These are phyloP conservation scores for Samia ricini DNA, from an alignment of 1,140 invertebrate species.

Conservation along the genomic window DNA sequence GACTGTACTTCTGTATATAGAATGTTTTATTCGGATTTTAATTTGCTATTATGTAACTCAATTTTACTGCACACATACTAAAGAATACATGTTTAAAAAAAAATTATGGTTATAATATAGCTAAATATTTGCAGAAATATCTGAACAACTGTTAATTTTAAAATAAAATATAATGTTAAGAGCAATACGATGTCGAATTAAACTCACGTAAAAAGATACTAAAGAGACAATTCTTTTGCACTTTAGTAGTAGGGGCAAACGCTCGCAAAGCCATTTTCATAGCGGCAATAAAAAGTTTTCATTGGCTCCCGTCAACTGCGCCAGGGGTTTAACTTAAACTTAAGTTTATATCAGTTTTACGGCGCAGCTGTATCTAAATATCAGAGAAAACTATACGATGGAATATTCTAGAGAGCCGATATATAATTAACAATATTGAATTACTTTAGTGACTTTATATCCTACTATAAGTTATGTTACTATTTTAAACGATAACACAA, in stretches of 20 bases:
- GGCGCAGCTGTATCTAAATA: constrained; percentile 18
- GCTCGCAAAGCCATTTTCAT: constrained; percentile 36
- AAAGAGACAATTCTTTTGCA: background rate
- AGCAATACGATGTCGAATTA: background rate
- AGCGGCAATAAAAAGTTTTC: constrained; percentile 63
- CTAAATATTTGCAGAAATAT: background rate
- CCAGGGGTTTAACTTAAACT: constrained; percentile 51
- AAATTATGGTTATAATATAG: no score
- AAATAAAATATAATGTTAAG: no score
- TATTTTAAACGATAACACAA: no score
- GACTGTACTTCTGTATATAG: no score
- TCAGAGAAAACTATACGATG: background rate
- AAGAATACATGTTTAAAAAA: no score
- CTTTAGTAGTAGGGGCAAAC: constrained; percentile 22
- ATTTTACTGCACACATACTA: no score
- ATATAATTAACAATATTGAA: background rate
- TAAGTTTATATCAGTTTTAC: constrained; percentile 66
- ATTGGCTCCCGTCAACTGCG: constrained; percentile 49
- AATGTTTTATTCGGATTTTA: no score
- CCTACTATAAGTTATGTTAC: no score
- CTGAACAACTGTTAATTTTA: background rate
- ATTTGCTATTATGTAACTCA: no score
- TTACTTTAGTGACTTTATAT: background rate
- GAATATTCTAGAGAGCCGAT: background rate
- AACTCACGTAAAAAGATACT: background rate